These are phyloP conservation scores for Piaya cayana DNA, from an alignment of 2,113 vertebrate species.

Conservation along the genomic window DNA sequence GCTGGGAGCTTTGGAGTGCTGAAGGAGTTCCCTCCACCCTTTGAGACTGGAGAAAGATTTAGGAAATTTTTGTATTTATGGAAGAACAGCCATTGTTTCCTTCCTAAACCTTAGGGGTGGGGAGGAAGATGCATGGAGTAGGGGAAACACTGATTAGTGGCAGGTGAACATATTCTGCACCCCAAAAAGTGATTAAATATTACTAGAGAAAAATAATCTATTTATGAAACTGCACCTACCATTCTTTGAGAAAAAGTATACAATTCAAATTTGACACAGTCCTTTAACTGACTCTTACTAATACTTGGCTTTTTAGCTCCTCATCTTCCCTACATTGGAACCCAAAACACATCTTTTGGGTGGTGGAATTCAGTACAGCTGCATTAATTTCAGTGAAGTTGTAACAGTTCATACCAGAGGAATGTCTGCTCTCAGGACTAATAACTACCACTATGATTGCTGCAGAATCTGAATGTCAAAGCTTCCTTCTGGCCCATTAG, in stretches of 20 bases:
- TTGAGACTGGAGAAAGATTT: rapidly evolving
- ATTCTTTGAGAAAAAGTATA: not conserved
- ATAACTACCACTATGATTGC: not conserved
- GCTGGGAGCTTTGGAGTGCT: not conserved
- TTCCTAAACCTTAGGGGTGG: not conserved
- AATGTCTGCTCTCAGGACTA: not conserved
- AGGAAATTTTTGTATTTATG: not conserved
- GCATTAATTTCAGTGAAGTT: not conserved
- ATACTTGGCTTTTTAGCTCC: not conserved
- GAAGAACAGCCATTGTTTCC: not conserved
- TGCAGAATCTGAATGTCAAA: not conserved
- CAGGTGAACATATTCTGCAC: not conserved
- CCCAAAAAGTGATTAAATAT: not conserved
- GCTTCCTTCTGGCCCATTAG: not conserved
- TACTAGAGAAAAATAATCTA: not conserved
- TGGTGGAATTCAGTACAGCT: not conserved
- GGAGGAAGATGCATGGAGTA: not conserved
- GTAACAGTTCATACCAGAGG: not conserved
- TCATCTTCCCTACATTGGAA: not conserved
- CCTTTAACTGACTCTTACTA: not conserved
- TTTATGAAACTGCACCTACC: not conserved
- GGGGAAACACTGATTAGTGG: rapidly evolving
- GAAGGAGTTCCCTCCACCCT: not conserved
- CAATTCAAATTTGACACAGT: not conserved
- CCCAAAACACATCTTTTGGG: not conserved